These are phyloP conservation scores for Ips typographus DNA, from an alignment of 1,140 invertebrate genomes.

Conservation along the genomic window DNA sequence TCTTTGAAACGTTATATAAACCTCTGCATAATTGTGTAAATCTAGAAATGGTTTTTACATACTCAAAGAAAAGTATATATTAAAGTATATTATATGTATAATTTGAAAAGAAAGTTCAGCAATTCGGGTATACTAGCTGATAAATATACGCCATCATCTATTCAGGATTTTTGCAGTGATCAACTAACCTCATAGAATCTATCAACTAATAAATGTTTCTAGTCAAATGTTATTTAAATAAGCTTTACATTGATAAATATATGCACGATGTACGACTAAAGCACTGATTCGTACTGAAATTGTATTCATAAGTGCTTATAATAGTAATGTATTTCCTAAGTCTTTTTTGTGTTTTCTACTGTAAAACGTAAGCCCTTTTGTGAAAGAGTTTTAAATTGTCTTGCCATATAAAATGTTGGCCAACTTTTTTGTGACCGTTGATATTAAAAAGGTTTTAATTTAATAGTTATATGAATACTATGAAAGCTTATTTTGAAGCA, in stretches of 20 bases:
- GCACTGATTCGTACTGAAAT: slow-evolving; percentile 5
- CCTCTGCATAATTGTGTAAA: too few species aligned
- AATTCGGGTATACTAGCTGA: slow-evolving; percentile 29
- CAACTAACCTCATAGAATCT: slow-evolving; percentile 6
- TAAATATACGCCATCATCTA: slow-evolving; percentile 19
- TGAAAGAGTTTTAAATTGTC: too few species aligned
- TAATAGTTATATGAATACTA: slow-evolving; percentile 6
- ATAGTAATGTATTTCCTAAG: too few species aligned
- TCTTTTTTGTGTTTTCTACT: too few species aligned
- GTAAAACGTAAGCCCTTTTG: too few species aligned
- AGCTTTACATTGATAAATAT: slow-evolving; percentile 31
- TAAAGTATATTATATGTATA: neutral
- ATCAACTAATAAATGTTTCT: slow-evolving; percentile 21
- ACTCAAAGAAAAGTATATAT: neutral
- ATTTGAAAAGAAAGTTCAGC: slow-evolving; percentile 23
- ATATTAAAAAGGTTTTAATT: too few species aligned
- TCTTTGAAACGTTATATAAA: too few species aligned
- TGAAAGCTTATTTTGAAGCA: neutral
- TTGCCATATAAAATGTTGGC: too few species aligned
- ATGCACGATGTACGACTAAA: slow-evolving; percentile 3
- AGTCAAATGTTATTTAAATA: slow-evolving; percentile 31
- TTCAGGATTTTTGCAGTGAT: slow-evolving; percentile 40
- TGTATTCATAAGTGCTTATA: neutral
- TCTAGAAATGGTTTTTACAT: too few species aligned
- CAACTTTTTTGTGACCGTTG: too few species aligned